Percentiles rank a stretch among this genome's conserved stretches.
phyloP scores from a whole-genome alignment of 2,888 invertebrate genomes.

The Melitaea athalia region DNA sequence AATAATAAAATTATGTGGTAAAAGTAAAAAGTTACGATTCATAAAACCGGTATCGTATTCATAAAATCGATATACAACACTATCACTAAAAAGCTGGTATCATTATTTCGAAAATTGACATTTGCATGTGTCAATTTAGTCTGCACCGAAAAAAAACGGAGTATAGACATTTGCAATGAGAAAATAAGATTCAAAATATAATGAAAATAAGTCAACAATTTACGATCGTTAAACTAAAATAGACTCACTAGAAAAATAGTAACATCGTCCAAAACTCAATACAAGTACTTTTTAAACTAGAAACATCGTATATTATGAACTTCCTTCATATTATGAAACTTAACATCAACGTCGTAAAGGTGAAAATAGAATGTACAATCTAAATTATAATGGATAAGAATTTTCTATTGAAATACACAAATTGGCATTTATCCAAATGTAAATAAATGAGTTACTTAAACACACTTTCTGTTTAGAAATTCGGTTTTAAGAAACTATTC shows the following conservation, averaged over 20 bases:
- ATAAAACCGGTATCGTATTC: no score
- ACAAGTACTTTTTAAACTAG: background rate
- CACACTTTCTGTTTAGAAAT: conserved; percentile 35
- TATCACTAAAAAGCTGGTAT: no score
- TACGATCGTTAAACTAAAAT: conserved; percentile 2
- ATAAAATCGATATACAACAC: no score
- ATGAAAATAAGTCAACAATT: conserved; percentile 2
- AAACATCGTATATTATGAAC: background rate
- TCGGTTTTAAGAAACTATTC: conserved; percentile 34
- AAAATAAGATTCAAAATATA: conserved; percentile 6
- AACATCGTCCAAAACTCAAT: conserved; percentile 16
- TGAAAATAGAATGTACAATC: conserved; percentile 18
- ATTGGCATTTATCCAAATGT: conserved; percentile 45
- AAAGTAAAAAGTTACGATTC: no score
- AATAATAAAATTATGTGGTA: no score
- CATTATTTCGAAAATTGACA: no score
- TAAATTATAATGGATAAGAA: conserved; percentile 10
- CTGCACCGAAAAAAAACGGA: no score
- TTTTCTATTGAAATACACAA: conserved; percentile 21
- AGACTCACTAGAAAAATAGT: conserved; percentile 21
- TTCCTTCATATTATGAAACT: conserved; percentile 4
- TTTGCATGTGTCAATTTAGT: no score
- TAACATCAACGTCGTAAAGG: background rate
- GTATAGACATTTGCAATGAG: conserved; percentile 1
- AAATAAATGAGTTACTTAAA: conserved; percentile 43